Evolutionary conservation across 2,888 invertebrate genomes (phyloP), one percentile per base, ranked within the genome.

Genomic region (Sclerodermus sp.): DNA sequence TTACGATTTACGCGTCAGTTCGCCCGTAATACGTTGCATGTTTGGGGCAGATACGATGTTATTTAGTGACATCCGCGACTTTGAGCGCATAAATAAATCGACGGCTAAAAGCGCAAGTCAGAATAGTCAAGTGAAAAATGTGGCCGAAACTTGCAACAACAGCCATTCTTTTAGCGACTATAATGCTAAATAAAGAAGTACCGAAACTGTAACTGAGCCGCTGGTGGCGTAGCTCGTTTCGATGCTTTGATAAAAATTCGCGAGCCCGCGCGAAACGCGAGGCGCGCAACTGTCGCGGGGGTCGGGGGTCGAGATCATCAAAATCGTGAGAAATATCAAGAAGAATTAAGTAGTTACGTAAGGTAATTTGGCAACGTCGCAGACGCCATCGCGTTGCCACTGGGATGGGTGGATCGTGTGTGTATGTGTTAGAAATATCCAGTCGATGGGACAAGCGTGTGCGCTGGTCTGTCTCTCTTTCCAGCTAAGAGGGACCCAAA

Each of bases 351-450:
- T 59, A 60, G 67, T 70, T 67, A 62, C 55, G 60, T 64, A 67
- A 67, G 61, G 70, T 73, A 72, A 73, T 75, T 74, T 74, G 75
- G 73, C 74, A 77, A 77, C 76, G 67, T 62, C 67, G 75, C 71
- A 64, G 60, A 58, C 60, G 65, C 64, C 67, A 64, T 65, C 67
- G 58, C 56, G 60, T 59, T 60, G 57, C 54, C 60, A 47, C 51
- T 51, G 52, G 52, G 41, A 43, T 42, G 45, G 16, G 54, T 48
- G 53, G 53, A 47, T 55, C 56, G 58, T 49, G 55, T 57, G 59
- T 55, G 59, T 64, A 10, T 43, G 45, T 62, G 64, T 73, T 68
- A 66, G 68, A 71, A 71, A 73, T 68, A 72, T 66, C 61, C 60
- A 59, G 56, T 55, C 57, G 53, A 23, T 23, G 64, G 43, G 53